A percentile compares a stretch with the other conserved stretches of the same genome.
phyloP scores from a whole-genome alignment of 2,888 invertebrate species.

The Meandrusa payeni region DNA sequence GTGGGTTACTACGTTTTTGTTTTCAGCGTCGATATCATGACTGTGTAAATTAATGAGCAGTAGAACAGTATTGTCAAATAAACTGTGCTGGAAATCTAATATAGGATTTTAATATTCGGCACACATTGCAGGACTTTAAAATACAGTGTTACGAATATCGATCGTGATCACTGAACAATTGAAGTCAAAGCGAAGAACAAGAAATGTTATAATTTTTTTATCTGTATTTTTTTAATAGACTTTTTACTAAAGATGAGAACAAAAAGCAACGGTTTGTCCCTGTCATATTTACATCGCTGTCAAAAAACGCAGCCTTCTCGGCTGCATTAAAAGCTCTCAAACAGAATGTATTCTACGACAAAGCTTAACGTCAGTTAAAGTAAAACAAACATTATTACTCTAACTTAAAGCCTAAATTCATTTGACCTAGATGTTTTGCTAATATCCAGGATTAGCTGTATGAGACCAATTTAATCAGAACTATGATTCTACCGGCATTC shows the following conservation, averaged over 20 bases:
- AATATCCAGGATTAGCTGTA: conserved; percentile 20
- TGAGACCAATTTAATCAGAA: conserved; percentile 17
- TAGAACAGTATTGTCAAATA: too few species aligned
- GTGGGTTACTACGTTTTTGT: too few species aligned
- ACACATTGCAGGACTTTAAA: too few species aligned
- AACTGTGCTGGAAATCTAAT: too few species aligned
- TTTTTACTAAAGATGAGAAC: not conserved
- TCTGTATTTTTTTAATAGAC: too few species aligned
- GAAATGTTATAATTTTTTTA: too few species aligned
- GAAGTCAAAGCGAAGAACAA: too few species aligned
- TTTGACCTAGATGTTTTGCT: not conserved
- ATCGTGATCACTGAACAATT: too few species aligned
- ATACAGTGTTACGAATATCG: too few species aligned
- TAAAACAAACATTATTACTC: not conserved
- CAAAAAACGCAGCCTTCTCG: conserved; percentile 18
- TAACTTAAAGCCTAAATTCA: conserved; percentile 1
- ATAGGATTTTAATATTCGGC: too few species aligned
- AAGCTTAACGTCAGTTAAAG: not conserved
- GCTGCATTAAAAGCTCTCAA: conserved; percentile 7
- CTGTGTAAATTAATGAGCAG: too few species aligned
- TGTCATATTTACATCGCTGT: conserved; percentile 10
- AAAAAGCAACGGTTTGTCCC: conserved; percentile 9
- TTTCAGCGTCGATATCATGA: too few species aligned
- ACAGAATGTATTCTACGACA: conserved; percentile 1
- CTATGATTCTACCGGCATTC: conserved; percentile 12